Evolutionary conservation across 2,113 vertebrate species (phyloP).

Genomic region (Centropus bengalensis): DNA sequence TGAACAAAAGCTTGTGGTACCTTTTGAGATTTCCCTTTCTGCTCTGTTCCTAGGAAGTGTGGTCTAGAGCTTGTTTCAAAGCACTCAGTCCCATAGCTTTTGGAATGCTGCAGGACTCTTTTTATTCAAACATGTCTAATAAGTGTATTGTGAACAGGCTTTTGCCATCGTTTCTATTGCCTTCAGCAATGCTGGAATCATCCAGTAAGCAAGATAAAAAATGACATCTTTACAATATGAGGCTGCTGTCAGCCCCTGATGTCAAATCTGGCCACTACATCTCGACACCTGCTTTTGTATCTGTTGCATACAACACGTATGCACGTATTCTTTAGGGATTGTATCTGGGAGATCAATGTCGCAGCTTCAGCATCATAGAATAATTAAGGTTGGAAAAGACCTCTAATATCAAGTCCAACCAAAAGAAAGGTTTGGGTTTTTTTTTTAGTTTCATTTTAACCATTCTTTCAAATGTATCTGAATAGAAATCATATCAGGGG

Average conservation of each 20-base stretch:
- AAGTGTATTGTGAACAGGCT: background rate
- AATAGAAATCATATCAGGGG: background rate
- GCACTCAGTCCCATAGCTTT: background rate
- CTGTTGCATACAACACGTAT: background rate
- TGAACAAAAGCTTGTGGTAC: conserved; percentile 6
- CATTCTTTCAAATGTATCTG: background rate
- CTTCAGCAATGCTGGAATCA: background rate
- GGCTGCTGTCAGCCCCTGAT: background rate
- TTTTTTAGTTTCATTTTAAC: background rate
- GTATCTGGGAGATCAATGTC: background rate
- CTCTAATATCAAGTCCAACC: too few species aligned
- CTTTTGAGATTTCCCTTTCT: background rate
- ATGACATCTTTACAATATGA: background rate
- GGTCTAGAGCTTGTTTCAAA: background rate
- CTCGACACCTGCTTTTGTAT: background rate
- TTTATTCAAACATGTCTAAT: background rate
- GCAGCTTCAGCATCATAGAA: background rate
- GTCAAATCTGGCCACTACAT: background rate
- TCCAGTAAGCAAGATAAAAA: background rate
- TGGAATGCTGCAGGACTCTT: background rate
- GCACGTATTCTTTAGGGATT: background rate
- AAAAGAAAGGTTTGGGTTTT: background rate
- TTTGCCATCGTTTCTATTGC: background rate
- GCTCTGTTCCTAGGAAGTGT: background rate
- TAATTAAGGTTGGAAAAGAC: too few species aligned